A percentile compares a stretch with the other conserved stretches of the same genome.
These are phyloP conservation scores for Caenorhabditis auriculariae DNA, from an alignment of 2,888 invertebrate genomes.

Conservation along the genomic window DNA sequence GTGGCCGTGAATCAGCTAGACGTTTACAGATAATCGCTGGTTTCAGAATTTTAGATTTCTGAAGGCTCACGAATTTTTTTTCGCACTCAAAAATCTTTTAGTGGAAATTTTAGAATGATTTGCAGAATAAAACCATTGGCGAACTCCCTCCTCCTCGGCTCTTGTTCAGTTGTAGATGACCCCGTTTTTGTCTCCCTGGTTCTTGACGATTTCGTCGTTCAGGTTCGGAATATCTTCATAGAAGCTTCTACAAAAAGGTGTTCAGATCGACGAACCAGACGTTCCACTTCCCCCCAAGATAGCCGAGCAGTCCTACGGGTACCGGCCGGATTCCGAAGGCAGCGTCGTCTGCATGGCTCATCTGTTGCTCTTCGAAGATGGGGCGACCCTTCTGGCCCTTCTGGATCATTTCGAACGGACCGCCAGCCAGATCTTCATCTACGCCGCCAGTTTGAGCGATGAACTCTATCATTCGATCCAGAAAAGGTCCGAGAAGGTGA, in stretches of 20 bases:
- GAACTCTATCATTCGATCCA: neutral
- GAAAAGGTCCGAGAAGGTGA: constrained; percentile 18
- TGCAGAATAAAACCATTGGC: constrained; percentile 18
- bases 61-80: too few relatives aligned
- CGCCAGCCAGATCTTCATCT: constrained; percentile 17
- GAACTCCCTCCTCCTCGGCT: constrained; percentile 14
- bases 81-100: too few relatives aligned
- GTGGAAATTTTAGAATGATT: too few relatives aligned
- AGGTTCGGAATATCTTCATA: constrained; percentile 2
- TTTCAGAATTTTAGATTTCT: too few relatives aligned
- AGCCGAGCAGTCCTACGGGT: neutral
- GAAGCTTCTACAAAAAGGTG: neutral
- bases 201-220: constrained; percentile 21
- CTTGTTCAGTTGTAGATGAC: constrained; percentile 16
- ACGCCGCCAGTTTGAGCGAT: constrained; percentile 25
- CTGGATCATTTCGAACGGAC: constrained; percentile 20
- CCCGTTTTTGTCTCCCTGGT: constrained; percentile 18
- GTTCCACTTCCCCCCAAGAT: neutral
- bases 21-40: too few relatives aligned
- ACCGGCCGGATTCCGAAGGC: neutral
- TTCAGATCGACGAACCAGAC: constrained; percentile 24
- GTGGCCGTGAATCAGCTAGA: too few relatives aligned
- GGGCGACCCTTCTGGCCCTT: constrained; percentile 19
- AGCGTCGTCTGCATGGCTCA: constrained; percentile 24
- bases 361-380: constrained; percentile 27